Conservation (phyloP, 2,113 vertebrate genomes). For the Macrotus californicus region DNA sequence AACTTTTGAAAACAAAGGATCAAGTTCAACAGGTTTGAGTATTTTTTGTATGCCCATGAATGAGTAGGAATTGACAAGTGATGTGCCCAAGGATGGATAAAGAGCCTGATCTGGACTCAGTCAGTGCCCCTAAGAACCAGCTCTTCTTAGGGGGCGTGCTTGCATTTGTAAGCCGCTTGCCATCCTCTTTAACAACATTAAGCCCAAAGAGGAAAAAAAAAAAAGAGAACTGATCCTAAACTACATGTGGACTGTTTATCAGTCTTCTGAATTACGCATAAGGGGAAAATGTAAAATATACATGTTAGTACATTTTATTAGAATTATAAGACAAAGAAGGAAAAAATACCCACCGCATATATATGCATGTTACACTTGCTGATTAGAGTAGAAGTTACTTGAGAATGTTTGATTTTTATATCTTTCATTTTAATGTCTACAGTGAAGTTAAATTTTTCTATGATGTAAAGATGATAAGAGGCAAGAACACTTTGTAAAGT, state of each 20-base stretch:
- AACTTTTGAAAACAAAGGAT: conserved; percentile 39
- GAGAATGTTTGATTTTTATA: not conserved
- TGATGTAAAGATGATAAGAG: not conserved
- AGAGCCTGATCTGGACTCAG: not conserved
- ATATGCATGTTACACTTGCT: not conserved
- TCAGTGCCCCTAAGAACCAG: not conserved
- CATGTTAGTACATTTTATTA: not conserved
- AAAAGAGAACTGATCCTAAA: not conserved
- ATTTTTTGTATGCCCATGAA: not conserved
- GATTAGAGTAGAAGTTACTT: conserved; percentile 6
- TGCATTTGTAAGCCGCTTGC: not conserved
- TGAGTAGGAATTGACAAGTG: not conserved
- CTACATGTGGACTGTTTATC: not conserved
- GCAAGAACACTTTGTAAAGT: not conserved
- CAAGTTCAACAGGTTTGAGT: not conserved
- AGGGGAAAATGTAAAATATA: not conserved
- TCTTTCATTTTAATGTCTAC: not conserved
- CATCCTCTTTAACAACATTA: not conserved
- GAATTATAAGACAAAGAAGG: not conserved
- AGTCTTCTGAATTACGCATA: not conserved
- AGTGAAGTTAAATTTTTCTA: not conserved
- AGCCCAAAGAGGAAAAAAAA: not conserved
- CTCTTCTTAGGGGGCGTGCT: not conserved
- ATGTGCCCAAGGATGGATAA: not conserved
- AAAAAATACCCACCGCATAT: not conserved